phyloP scores from a whole-genome alignment of 2,888 invertebrate species.

The Drosophila parthenogenetica region DNA sequence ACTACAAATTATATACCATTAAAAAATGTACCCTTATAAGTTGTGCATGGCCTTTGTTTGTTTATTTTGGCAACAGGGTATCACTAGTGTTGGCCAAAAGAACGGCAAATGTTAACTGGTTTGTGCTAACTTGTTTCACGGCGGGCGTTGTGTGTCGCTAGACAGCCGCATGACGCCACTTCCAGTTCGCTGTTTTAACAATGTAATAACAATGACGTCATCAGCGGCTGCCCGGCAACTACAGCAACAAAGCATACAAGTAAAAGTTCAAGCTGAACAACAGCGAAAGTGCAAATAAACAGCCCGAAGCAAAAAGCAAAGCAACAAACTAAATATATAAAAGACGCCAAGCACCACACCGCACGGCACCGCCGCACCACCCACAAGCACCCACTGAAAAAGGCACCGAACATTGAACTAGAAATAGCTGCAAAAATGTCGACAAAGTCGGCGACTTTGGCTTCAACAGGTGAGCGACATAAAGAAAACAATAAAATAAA shows the following conservation, averaged over 20 bases:
- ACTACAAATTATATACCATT: too few species aligned
- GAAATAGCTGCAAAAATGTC: conserved; percentile 47
- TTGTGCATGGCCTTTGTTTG: neutral
- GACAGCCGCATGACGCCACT: conserved; percentile 57
- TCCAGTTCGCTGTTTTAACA: conserved; percentile 24
- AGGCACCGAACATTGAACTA: conserved; percentile 21
- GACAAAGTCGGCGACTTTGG: conserved; percentile 47
- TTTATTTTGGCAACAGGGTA: conserved; percentile 27
- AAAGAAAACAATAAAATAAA: conserved; percentile 12
- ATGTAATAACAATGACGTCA: conserved; percentile 41
- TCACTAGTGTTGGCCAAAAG: conserved; percentile 8
- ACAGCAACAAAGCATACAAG: conserved; percentile 7
- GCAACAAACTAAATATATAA: conserved; percentile 22
- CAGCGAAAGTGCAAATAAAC: conserved; percentile 15
- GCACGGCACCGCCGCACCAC: neutral
- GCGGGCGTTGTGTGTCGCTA: conserved; percentile 44
- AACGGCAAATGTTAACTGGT: conserved; percentile 31
- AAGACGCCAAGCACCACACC: conserved; percentile 1
- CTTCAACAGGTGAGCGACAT: conserved; percentile 74
- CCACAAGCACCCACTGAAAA: neutral
- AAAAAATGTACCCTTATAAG: too few species aligned
- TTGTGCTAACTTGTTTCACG: conserved; percentile 10
- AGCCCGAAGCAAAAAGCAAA: conserved; percentile 27
- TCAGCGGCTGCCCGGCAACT: conserved; percentile 37
- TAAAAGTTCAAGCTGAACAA: conserved; percentile 9